Percentiles rank a stretch among this genome's conserved stretches.
Conservation (phyloP, 2,113 vertebrate genomes). For the Salvelinus namaycush region DNA sequence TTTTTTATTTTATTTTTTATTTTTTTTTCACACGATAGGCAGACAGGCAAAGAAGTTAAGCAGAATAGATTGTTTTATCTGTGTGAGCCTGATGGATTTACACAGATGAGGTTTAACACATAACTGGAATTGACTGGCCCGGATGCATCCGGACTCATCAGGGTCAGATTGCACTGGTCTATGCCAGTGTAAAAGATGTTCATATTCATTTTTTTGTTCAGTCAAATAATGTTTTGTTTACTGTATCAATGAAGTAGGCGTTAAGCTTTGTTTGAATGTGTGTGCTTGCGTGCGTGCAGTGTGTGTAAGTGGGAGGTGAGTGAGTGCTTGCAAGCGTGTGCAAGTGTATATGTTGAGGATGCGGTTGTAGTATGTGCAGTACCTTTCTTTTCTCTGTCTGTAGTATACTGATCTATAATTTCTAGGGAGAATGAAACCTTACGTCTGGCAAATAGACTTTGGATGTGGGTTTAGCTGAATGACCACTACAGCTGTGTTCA, state of each 20-base stretch:
- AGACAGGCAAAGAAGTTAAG: conserved; percentile 28
- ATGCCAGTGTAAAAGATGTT: conserved; percentile 59
- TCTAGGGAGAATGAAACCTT: conserved; percentile 60
- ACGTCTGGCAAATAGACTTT: conserved; percentile 30
- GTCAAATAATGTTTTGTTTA: conserved; percentile 63
- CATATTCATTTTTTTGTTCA: conserved; percentile 54
- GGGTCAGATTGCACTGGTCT: conserved; percentile 52
- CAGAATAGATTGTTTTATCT: conserved; percentile 10
- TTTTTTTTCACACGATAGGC: conserved; percentile 38
- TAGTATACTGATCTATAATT: conserved; percentile 63
- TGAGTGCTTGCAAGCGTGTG: conserved; percentile 20
- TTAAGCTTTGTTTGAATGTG: conserved; percentile 47
- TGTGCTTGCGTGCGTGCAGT: conserved; percentile 11
- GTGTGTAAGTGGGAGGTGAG: background rate
- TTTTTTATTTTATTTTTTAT: background rate
- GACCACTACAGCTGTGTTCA: conserved; percentile 20
- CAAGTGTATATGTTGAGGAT: conserved; percentile 14
- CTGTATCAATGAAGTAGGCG: conserved; percentile 54
- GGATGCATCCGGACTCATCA: conserved; percentile 62
- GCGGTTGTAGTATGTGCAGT: conserved; percentile 54
- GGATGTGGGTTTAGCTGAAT: conserved; percentile 22
- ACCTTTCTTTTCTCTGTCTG: conserved; percentile 50
- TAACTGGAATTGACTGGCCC: conserved; percentile 53
- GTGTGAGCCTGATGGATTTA: conserved; percentile 49
- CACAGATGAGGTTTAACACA: conserved; percentile 45